Evolutionary conservation across 2,888 invertebrate genomes (phyloP).

Genomic region (Nipponacmea schrenckii): DNA sequence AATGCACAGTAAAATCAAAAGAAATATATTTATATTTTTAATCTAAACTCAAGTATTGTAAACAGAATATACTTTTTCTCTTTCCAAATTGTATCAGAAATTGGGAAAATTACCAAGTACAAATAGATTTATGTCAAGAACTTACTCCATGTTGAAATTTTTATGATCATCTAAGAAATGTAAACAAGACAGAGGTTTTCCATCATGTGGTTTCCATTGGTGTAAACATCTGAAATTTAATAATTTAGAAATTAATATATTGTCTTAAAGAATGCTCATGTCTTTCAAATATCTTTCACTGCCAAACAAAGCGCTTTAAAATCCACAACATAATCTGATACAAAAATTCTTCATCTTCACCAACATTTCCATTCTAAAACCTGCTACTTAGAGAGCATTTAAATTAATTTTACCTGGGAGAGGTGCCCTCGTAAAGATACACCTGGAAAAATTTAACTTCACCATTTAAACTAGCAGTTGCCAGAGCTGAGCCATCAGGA

Average conservation of each 20-base stretch:
- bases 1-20: conserved; percentile 1
- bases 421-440: conserved; percentile 51
- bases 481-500: conserved; percentile 93
- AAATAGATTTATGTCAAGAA: conserved; percentile 8
- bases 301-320: too few relatives aligned
- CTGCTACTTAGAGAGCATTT: background rate
- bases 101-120: too few relatives aligned
- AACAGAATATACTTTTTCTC: background rate
- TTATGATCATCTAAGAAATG: conserved; percentile 93
- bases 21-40: background rate
- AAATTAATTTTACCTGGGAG: conserved; percentile 44
- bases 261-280: conserved; percentile 11
- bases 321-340: too few relatives aligned
- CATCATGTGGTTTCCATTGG: conserved; percentile 92
- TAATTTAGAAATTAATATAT: background rate
- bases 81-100: too few relatives aligned
- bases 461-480: conserved; percentile 89
- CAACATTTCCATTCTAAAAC: too few relatives aligned
- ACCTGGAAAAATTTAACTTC: conserved; percentile 90
- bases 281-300: background rate
- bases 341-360: too few relatives aligned
- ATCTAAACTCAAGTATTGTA: background rate
- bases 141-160: conserved; percentile 73
- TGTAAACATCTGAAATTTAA: conserved; percentile 78
- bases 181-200: conserved; percentile 86